phyloP scores from a whole-genome alignment of 2,113 vertebrate species.

The Canis aureus region DNA sequence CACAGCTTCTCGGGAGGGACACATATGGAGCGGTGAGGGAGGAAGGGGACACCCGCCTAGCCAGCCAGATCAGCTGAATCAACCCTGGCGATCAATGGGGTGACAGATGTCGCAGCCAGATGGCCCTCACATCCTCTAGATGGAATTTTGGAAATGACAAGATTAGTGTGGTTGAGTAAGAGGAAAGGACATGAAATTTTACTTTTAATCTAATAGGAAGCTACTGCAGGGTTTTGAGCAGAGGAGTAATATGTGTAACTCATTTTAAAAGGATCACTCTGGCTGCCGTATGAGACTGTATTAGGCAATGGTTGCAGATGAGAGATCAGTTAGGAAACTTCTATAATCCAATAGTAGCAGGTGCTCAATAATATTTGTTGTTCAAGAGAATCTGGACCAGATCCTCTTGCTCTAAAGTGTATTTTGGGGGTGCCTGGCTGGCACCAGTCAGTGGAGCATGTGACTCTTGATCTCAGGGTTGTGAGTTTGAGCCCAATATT shows the following conservation, averaged over 20 bases:
- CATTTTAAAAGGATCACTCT: background rate
- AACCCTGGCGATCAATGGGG: no score
- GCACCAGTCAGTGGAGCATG: background rate
- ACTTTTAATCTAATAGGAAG: background rate
- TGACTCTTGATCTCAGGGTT: background rate
- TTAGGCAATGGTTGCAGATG: background rate
- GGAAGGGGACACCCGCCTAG: no score
- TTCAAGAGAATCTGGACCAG: background rate
- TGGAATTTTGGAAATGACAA: slow-evolving; percentile 7
- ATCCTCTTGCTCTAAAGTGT: background rate
- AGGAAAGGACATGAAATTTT: background rate
- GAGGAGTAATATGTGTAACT: background rate
- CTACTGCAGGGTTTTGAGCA: background rate
- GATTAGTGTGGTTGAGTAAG: background rate
- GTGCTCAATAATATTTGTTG: background rate
- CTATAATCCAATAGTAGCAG: background rate
- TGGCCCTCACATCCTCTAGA: background rate
- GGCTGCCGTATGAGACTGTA: background rate
- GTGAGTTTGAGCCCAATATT: background rate
- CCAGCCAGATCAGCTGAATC: no score
- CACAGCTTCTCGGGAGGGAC: no score
- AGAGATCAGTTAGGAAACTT: slow-evolving; percentile 20
- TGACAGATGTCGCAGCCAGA: no score
- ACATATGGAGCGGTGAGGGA: no score
- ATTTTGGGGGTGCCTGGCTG: background rate